phyloP scores from a whole-genome alignment of 2,113 vertebrate species.

The Rhea pennata region DNA sequence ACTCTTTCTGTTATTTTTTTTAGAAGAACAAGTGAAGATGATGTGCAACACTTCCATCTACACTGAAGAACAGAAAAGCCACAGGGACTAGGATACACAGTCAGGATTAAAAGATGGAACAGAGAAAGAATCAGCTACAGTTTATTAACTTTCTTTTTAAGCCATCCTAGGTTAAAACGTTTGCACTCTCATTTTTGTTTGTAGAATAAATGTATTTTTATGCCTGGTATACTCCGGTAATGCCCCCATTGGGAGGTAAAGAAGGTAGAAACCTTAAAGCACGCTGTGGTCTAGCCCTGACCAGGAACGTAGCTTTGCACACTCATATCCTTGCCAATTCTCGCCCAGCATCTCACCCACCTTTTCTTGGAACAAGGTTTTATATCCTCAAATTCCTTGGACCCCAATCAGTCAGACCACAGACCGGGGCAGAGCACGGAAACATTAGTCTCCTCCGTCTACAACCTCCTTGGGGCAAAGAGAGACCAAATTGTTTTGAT shows the following conservation, averaged over 20 bases:
- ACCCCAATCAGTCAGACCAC: slow-evolving; percentile 1
- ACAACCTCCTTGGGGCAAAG: background rate
- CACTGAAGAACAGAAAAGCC: background rate
- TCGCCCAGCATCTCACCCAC: background rate
- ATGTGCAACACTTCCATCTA: background rate
- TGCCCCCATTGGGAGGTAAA: background rate
- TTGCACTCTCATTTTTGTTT: slow-evolving; percentile 6
- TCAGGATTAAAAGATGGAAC: background rate
- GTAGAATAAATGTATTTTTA: background rate
- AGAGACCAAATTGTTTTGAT: background rate
- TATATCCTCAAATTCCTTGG: slow-evolving; percentile 6
- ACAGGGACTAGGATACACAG: background rate
- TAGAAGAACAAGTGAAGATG: background rate
- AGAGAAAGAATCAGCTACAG: background rate
- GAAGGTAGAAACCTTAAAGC: background rate
- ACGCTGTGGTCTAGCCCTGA: background rate
- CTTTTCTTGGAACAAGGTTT: background rate
- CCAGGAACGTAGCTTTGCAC: background rate
- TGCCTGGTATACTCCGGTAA: background rate
- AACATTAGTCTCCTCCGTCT: background rate
- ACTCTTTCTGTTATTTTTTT: background rate
- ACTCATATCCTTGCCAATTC: background rate
- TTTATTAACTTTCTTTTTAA: background rate
- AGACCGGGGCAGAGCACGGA: background rate
- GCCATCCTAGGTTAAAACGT: background rate